These are phyloP conservation scores for Drosophila ercepeae DNA, from an alignment of 1,140 invertebrate genomes.

Conservation along the genomic window DNA sequence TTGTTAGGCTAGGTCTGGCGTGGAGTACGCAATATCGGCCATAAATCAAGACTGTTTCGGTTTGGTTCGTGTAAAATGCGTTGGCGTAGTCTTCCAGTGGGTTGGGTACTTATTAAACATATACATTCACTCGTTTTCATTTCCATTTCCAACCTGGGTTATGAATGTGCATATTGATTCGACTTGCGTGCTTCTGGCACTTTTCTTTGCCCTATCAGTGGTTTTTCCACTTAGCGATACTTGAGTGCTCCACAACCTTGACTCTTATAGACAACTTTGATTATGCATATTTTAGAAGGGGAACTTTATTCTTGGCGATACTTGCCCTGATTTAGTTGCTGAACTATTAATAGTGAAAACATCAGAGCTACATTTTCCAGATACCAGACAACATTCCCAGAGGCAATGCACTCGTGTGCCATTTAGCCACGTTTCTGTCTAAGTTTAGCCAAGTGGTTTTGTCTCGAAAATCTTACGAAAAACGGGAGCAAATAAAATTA, in stretches of 20 bases:
- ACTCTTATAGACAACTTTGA: conserved; percentile 32
- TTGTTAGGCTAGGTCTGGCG: conserved; percentile 59
- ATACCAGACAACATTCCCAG: conserved; percentile 43
- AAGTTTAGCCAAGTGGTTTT: conserved; percentile 56
- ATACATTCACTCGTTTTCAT: conserved; percentile 8
- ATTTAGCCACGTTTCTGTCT: conserved; percentile 54
- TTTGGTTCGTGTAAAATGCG: conserved; percentile 24
- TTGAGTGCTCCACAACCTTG: conserved; percentile 56
- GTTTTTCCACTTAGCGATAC: conserved; percentile 34
- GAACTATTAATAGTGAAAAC: conserved; percentile 48
- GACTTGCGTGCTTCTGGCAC: conserved; percentile 61
- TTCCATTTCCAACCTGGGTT: background rate
- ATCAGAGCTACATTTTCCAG: conserved; percentile 21
- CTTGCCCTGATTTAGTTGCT: conserved; percentile 36
- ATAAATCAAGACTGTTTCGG: conserved; percentile 47
- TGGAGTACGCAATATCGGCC: conserved; percentile 18
- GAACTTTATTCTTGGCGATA: background rate
- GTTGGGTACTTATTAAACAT: background rate
- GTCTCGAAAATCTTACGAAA: background rate
- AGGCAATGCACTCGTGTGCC: conserved; percentile 75
- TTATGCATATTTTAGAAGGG: conserved; percentile 35
- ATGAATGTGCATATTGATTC: conserved; percentile 64
- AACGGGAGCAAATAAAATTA: background rate
- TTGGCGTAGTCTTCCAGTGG: conserved; percentile 38
- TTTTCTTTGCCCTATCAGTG: conserved; percentile 23